phyloP scores from a whole-genome alignment of 2,888 invertebrate genomes.

The Idaea aversata region DNA sequence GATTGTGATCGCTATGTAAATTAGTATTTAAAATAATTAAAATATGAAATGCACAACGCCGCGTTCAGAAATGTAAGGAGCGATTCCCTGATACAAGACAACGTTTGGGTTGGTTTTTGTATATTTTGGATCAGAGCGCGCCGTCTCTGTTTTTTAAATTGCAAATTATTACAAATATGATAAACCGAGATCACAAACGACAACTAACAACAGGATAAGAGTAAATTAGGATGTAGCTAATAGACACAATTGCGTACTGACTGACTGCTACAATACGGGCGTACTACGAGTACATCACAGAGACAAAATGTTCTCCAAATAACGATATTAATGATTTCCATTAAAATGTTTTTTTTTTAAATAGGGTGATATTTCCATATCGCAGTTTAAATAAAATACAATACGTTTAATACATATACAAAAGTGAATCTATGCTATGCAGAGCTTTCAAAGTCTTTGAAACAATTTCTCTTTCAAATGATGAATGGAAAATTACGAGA shows the following conservation, averaged over 20 bases:
- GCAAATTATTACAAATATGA: neutral
- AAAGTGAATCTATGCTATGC: neutral
- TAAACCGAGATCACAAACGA: slow-evolving; percentile 7
- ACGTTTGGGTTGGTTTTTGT: too few relatives aligned
- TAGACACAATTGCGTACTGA: slow-evolving; percentile 64
- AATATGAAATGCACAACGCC: too few relatives aligned
- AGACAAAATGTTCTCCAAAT: neutral
- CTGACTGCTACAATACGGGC: slow-evolving; percentile 14
- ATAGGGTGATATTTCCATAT: too few relatives aligned
- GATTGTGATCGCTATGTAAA: neutral
- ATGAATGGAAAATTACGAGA: slow-evolving; percentile 43
- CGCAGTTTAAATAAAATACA: too few relatives aligned
- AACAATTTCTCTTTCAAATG: slow-evolving; percentile 22
- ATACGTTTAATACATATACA: too few relatives aligned
- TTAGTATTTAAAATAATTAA: too few relatives aligned
- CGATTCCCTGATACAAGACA: too few relatives aligned
- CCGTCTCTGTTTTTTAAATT: neutral
- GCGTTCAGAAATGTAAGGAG: too few relatives aligned
- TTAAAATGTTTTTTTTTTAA: too few relatives aligned
- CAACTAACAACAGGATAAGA: slow-evolving; percentile 57
- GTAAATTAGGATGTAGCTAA: slow-evolving; percentile 76
- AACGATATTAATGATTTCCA: too few relatives aligned
- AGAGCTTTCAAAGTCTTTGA: neutral
- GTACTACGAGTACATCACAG: neutral
- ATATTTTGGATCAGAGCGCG: too few relatives aligned